phyloP scores from a whole-genome alignment of 2,113 vertebrate species.

The Phrynosoma blainvillii region DNA sequence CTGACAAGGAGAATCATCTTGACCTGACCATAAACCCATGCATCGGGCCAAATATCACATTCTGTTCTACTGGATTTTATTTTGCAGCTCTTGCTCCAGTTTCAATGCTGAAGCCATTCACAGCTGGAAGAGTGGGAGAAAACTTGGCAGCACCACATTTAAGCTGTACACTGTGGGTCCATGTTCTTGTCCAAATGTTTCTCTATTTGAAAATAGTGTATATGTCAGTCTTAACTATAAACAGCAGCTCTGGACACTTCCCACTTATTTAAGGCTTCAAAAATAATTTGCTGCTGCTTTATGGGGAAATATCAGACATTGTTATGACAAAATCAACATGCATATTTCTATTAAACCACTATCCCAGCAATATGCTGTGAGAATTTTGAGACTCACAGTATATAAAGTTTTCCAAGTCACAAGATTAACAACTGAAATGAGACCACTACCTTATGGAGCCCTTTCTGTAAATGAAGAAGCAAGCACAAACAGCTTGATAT shows the following conservation, averaged over 20 bases:
- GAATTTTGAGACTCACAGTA: slow-evolving; percentile 2
- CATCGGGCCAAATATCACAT: slow-evolving; percentile 3
- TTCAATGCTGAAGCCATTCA: slow-evolving; percentile 31
- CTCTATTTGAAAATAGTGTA: slow-evolving; percentile 31
- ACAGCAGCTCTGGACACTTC: slow-evolving; percentile 40
- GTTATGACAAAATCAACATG: slow-evolving; percentile 7
- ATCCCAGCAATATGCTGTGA: background rate
- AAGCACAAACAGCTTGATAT: slow-evolving; percentile 5
- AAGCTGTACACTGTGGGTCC: slow-evolving; percentile 21
- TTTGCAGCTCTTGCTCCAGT: slow-evolving; percentile 18
- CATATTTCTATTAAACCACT: slow-evolving; percentile 26
- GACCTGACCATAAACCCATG: background rate
- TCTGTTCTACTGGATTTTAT: slow-evolving; percentile 27
- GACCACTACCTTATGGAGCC: background rate
- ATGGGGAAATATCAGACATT: slow-evolving; percentile 17
- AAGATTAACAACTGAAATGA: background rate
- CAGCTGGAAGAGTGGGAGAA: slow-evolving; percentile 32
- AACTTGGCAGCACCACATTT: slow-evolving; percentile 28
- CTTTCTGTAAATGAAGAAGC: slow-evolving; percentile 13
- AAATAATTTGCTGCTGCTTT: slow-evolving; percentile 44
- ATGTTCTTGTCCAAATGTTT: slow-evolving; percentile 41
- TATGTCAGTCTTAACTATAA: slow-evolving; percentile 46
- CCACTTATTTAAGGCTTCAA: slow-evolving; percentile 20
- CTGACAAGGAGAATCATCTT: slow-evolving; percentile 25
- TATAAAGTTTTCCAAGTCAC: background rate